Evolutionary conservation across 2,888 invertebrate genomes (phyloP), one percentile per base, ranked within the genome.

Genomic region (Rotaria sp.): DNA sequence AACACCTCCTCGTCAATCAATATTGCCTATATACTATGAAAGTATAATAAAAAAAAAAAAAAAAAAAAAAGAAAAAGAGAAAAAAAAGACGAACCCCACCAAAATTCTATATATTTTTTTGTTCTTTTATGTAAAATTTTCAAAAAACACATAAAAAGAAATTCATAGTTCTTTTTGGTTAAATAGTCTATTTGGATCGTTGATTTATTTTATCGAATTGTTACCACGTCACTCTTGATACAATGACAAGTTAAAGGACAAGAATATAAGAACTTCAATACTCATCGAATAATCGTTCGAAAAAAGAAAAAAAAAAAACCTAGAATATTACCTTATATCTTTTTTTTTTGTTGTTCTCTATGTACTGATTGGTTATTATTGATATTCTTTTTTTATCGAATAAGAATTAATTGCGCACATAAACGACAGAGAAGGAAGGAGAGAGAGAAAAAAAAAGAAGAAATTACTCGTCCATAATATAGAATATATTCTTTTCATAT

Each of bases 1-100:
- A 67, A 67, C 67, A 67, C 67, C 67, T 67, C 67, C 67, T 67
- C 67, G 67, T 67, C 67, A 67, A 67, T 35, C 67, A 67, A 30
- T 4, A 67, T 38, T 67, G 10, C 67, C 18, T 35, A 18, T 67
- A 67, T 35, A 35, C 67, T 35, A 67, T 67, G 67, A 67, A 35
- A 67, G 8, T 21, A 67, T n/a, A 30, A n/a, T n/a, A 59, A 30
- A 59, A 2, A 18, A 67, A 35, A 26, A 67, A 59, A 15, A 59
- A 21, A 59, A 59, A n/a, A 30, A 18, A 67, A 67, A 10, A 59
- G 24, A 57, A 8, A 5, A 41, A 5, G 41, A 48, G 10, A 48
- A 48, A 15, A 52, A 52, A 5, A 52, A 52, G 24, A 52, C 3
- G 52, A 24, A 52, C 3, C 52, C 52, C 21, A 52, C 52, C 52